Evolutionary conservation across 2,113 vertebrate species (phyloP).

Genomic region (Calyptommatus sinebrachiatus): DNA sequence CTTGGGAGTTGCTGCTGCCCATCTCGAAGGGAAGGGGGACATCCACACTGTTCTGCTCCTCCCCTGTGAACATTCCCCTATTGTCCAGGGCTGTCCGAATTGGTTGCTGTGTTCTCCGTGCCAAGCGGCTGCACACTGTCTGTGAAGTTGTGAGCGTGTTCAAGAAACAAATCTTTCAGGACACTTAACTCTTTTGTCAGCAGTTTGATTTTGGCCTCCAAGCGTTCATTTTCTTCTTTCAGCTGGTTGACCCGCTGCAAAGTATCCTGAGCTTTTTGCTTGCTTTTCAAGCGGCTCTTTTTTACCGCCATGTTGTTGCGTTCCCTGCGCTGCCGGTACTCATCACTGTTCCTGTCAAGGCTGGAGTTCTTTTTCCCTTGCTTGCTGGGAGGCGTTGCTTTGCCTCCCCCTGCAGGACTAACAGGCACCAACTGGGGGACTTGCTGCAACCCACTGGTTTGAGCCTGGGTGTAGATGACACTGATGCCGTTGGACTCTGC

Average conservation of each 20-base stretch:
- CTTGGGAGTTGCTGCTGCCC: slow-evolving; percentile 2
- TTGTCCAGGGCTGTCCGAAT: slow-evolving; percentile 59
- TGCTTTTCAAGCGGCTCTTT: slow-evolving; percentile 96
- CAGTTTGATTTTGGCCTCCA: slow-evolving; percentile 97
- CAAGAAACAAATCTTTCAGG: slow-evolving; percentile 97
- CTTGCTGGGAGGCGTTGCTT: slow-evolving; percentile 82
- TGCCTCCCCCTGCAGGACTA: slow-evolving; percentile 80
- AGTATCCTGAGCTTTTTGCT: slow-evolving; percentile 96
- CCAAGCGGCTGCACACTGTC: slow-evolving; percentile 86
- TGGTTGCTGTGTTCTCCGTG: slow-evolving; percentile 67
- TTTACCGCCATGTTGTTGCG: slow-evolving; percentile 98
- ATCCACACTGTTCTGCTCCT: slow-evolving; percentile 29
- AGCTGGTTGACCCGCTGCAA: slow-evolving; percentile 95
- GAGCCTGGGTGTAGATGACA: slow-evolving; percentile 80
- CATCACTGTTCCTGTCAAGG: slow-evolving; percentile 89
- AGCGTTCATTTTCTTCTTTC: slow-evolving; percentile 97
- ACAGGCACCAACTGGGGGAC: slow-evolving; percentile 85
- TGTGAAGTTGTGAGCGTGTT: slow-evolving; percentile 94
- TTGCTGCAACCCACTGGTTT: slow-evolving; percentile 80
- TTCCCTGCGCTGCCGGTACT: slow-evolving; percentile 90
- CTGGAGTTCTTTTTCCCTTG: slow-evolving; percentile 82
- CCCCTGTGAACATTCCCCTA: slow-evolving; percentile 41
- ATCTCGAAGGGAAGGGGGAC: slow-evolving; percentile 16
- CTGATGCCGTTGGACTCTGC: slow-evolving; percentile 82
- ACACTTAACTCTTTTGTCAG: slow-evolving; percentile 97